Conservation (phyloP, 92 coral and sea anemone species). For the Porites divaricata region DNA sequence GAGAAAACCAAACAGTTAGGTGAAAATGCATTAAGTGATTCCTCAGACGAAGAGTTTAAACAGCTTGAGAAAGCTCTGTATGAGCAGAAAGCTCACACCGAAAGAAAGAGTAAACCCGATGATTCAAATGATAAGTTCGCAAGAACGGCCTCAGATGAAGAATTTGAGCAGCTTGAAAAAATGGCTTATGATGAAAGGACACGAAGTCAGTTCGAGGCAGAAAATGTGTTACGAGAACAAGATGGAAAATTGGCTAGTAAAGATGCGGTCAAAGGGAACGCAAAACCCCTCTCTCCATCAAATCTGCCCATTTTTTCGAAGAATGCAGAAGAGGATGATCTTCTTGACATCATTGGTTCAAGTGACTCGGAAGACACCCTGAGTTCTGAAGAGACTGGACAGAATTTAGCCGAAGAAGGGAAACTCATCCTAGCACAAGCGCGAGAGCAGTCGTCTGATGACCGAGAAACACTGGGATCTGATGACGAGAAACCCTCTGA, state of each 20-base stretch:
- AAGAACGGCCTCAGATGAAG: conserved; percentile 65
- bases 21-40: neutral
- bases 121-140: conserved; percentile 32
- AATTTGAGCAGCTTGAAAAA: conserved; percentile 68
- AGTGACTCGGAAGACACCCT: conserved; percentile 55
- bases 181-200: conserved; percentile 51
- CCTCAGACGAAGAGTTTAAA: conserved; percentile 36
- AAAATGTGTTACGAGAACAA: neutral
- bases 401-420: conserved; percentile 23
- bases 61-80: conserved; percentile 27
- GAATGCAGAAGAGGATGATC: conserved; percentile 64
- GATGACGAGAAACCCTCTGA: conserved; percentile 45
- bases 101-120: conserved; percentile 30
- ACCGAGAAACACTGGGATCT: conserved; percentile 49
- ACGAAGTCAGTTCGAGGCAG: conserved; percentile 7
- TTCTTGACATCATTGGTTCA: conserved; percentile 81
- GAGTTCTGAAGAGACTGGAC: conserved; percentile 41
- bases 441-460: conserved; percentile 21
- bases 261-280: neutral
- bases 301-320: neutral
- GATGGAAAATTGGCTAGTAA: neutral
- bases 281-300: neutral
- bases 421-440: conserved; percentile 21
- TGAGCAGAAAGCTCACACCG: conserved; percentile 39
- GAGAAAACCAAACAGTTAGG: neutral